A percentile compares a stretch with the other conserved stretches of the same genome.
Conservation (phyloP, 2,113 vertebrate genomes). For the Chaetodon trifascialis region DNA sequence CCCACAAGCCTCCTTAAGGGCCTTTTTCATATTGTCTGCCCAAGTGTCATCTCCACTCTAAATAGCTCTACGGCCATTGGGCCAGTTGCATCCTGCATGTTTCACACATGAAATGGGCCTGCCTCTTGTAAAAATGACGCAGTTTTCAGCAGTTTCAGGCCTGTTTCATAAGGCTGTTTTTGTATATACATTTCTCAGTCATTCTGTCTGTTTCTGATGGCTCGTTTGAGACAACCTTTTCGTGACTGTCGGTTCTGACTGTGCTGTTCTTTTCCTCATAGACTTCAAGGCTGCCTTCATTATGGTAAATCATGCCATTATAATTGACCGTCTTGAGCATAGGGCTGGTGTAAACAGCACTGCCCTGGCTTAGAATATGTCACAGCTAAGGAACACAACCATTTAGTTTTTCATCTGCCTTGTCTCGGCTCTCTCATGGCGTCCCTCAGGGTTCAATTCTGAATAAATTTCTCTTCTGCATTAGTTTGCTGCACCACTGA, state of each 20-base stretch:
- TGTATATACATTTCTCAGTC: not conserved
- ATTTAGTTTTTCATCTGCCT: conserved; percentile 47
- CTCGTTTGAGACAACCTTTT: conserved; percentile 18
- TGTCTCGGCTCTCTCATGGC: conserved; percentile 23
- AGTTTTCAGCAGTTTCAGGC: conserved; percentile 12
- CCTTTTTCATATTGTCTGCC: conserved; percentile 45
- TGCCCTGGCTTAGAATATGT: conserved; percentile 32
- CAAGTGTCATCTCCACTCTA: conserved; percentile 50
- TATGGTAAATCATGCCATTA: conserved; percentile 42
- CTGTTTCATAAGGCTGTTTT: conserved; percentile 11
- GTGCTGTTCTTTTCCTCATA: conserved; percentile 27
- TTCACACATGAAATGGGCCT: conserved; percentile 10
- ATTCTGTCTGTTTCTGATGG: not conserved
- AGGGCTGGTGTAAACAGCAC: conserved; percentile 27
- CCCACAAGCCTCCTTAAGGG: conserved; percentile 65
- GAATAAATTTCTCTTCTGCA: conserved; percentile 39
- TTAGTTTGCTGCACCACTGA: conserved; percentile 42
- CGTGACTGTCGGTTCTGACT: conserved; percentile 8
- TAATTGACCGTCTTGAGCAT: conserved; percentile 35
- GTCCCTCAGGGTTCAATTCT: conserved; percentile 46
- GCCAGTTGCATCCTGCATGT: conserved; percentile 34
- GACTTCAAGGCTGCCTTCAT: conserved; percentile 13
- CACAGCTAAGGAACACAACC: conserved; percentile 19
- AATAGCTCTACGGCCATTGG: conserved; percentile 51
- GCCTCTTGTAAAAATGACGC: conserved; percentile 9